phyloP scores from a whole-genome alignment of 2,113 vertebrate genomes.

The Talpa occidentalis region DNA sequence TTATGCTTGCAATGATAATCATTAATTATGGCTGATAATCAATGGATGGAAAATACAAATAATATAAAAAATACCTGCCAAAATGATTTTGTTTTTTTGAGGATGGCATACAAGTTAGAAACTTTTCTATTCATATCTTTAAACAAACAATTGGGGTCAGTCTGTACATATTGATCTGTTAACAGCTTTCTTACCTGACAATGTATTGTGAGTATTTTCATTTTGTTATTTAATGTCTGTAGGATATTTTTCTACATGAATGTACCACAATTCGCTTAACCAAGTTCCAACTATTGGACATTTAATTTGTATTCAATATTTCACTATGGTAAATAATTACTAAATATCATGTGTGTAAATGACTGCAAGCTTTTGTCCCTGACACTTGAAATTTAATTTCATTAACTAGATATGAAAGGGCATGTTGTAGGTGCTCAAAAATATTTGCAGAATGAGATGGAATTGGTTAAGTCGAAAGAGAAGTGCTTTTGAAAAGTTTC shows the following conservation, averaged over 20 bases:
- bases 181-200: not conserved
- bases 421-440: not conserved
- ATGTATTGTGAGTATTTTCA: not conserved
- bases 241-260: not conserved
- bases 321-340: not conserved
- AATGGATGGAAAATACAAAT: not conserved
- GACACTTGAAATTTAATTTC: conserved; percentile 18
- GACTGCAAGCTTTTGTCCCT: not conserved
- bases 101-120: not conserved
- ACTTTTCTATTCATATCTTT: not conserved
- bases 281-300: not conserved
- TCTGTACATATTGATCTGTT: not conserved
- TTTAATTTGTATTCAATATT: conserved; percentile 3
- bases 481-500: not conserved
- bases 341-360: not conserved
- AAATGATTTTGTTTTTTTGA: not conserved
- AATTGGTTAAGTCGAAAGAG: not conserved
- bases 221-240: not conserved
- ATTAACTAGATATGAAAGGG: not conserved
- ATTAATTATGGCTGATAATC: not conserved
- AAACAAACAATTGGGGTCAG: not conserved
- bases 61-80: not conserved
- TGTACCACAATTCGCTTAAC: not conserved
- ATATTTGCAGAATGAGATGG: not conserved
- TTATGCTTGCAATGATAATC: not conserved